Base-by-base conservation (phyloP, 1,140 invertebrate species). In the Brachystomella parvula region DNA sequence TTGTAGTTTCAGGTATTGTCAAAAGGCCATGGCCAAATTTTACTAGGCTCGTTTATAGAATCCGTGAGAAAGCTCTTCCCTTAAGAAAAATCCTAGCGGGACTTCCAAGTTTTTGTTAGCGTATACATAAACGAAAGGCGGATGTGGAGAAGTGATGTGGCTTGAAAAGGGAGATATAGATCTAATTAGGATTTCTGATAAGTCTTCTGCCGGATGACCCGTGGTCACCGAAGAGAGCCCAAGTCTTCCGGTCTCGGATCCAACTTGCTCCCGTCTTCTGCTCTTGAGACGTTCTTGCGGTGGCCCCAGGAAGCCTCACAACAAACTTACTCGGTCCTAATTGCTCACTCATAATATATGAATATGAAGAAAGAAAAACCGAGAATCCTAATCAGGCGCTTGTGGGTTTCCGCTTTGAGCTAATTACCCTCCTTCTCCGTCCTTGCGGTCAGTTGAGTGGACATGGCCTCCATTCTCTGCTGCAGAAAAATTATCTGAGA, bases 281-380 rank as follows among this genome's bases (percentile, higher is more conserved):
- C 39, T 44, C 39, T n/a, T n/a, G 9, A 44, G 39, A 44, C 39
- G 39, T n/a, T n/a, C 39, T 44, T 44, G 39, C 39, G 39, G 39
- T 44, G n/a, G n/a, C n/a, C 49, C 49, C 49, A 12, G 49, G 49
- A 53, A 53, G 49, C 49, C 49, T 53, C 49, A n/a, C 39, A 44
- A 44, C n/a, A n/a, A n/a, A n/a, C n/a, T n/a, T n/a, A n/a, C n/a
- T n/a, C n/a, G n/a, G n/a, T 12, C 49, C 21, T 53, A 53, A 53
- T 53, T 53, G 21, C 49, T 53, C 35, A n/a, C n/a, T n/a, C n/a
- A n/a, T n/a, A n/a, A n/a, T 12, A n/a, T 12, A 44, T 44, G 39
- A 44, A 44, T 12, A 44, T n/a, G 9, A 12, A 44, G n/a, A 44
- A 44, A 44, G 9, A 12, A n/a, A 44, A 44, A 44, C 39, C 39